Evolutionary conservation across 2,797 vertebrate species (phyloP).

Genomic region (Chloroceryle inda): DNA sequence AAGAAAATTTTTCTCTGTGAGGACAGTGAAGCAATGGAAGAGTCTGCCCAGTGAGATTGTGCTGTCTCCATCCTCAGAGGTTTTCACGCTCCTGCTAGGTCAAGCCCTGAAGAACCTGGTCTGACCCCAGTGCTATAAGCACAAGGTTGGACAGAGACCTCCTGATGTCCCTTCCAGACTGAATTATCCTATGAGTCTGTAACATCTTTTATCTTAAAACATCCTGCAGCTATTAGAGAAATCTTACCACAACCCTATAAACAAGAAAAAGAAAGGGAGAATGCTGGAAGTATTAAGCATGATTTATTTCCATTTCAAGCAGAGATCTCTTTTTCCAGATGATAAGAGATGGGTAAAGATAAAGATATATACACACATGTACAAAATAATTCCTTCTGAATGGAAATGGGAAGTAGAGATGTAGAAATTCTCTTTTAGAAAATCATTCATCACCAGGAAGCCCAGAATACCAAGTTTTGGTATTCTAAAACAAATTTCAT

Average conservation of each 20-base stretch:
- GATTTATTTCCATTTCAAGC: not conserved
- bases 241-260: rapidly evolving
- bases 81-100: not conserved
- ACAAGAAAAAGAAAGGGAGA: not conserved
- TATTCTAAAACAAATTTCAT: not conserved
- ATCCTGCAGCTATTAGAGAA: not conserved
- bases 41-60: not conserved
- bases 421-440: not conserved
- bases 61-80: not conserved
- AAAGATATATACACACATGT: not conserved
- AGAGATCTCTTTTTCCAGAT: not conserved
- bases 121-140: not conserved
- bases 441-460: not conserved
- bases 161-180: not conserved
- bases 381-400: not conserved
- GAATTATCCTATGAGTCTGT: not conserved
- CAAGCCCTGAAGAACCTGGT: not conserved
- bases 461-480: not conserved
- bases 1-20: not conserved
- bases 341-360: not conserved
- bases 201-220: not conserved
- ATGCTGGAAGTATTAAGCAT: not conserved
- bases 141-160: not conserved
- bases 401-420: not conserved
- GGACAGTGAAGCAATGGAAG: not conserved